Evolutionary conservation across 2,888 invertebrate species (phyloP).

Genomic region (Graphium colonna): DNA sequence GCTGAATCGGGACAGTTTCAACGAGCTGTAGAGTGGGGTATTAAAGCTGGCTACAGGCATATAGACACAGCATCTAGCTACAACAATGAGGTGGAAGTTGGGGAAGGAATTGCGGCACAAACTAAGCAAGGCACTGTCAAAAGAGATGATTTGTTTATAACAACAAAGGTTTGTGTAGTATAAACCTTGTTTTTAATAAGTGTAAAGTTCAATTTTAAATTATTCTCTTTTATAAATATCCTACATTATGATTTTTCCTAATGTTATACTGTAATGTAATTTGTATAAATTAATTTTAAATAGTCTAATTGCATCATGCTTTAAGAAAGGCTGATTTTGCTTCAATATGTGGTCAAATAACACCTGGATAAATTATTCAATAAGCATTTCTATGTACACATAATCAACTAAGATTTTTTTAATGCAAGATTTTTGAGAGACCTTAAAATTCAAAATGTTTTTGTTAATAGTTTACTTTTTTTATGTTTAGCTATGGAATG

Average conservation of each 20-base stretch:
- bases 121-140: constrained; percentile 68
- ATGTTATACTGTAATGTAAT: no score
- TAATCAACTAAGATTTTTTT: no score
- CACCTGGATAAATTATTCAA: no score
- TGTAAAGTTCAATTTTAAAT: not conserved
- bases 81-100: constrained; percentile 73
- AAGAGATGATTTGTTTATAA: constrained; percentile 74
- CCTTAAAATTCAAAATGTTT: not conserved
- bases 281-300: no score
- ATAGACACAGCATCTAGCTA: constrained; percentile 77
- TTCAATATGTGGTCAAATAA: no score
- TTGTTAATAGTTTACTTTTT: constrained; percentile 1
- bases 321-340: no score
- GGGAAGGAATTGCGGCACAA: constrained; percentile 65
- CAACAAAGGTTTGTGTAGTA: constrained; percentile 68
- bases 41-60: constrained; percentile 73
- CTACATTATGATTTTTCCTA: not conserved
- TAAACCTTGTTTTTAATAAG: not conserved
- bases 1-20: constrained; percentile 52
- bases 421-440: not conserved
- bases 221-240: not conserved
- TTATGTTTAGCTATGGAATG: constrained; percentile 65
- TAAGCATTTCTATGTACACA: not conserved
- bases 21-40: constrained; percentile 70
- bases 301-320: no score